These are phyloP conservation scores for human (Homo sapiens) DNA, from an alignment of 2,113 vertebrate species.

Conservation along the genomic window GRCh38 chr6:98624501-98625000, in stretches of 20 bases:
- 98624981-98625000: slow-evolving; percentile 61
- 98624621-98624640: neutral
- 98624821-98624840: neutral
- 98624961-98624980: slow-evolving; percentile 63
- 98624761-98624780: neutral
- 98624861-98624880: slow-evolving; percentile 5
- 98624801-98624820: slow-evolving; percentile 1
- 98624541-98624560: neutral
- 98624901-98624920: slow-evolving; percentile 55
- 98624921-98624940: slow-evolving; percentile 40
- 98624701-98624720: neutral
- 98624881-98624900: slow-evolving; percentile 42
- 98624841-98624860: neutral
- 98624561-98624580: neutral
- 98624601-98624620: neutral
- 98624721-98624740: neutral
- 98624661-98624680: neutral
- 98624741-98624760: neutral
- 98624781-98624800: slow-evolving; percentile 11
- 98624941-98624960: slow-evolving; percentile 48
- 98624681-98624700: neutral
- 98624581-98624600: neutral
- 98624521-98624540: neutral
- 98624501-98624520: neutral
- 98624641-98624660: neutral